Evolutionary conservation across 1,140 invertebrate species (phyloP), one percentile per base, ranked within the genome.

Genomic region (Drosophila kohkoa): DNA sequence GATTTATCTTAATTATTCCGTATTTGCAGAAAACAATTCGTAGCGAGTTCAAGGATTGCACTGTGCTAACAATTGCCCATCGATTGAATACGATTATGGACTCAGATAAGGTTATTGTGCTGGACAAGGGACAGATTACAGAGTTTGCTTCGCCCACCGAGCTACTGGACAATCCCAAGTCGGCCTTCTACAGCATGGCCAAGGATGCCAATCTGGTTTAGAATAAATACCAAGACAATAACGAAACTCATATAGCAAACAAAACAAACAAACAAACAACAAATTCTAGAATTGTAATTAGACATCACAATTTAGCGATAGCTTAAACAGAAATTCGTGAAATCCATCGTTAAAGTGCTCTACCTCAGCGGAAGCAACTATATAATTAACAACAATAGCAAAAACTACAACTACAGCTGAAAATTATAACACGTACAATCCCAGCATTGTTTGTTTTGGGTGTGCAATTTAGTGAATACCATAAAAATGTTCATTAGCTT

Each of bases 71-170:
- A 0, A 99, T 99, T 92, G 98, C 98, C 51, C 98, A 99, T 93
- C 95, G 98, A 32, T 95, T 99, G 54, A 98, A 99, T 92, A 99
- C 98, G 38, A 98, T 99, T 66, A 95, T 99, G 95, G 98, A 99
- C 93, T 97, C 96, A 10, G 96, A 96, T 77, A 96, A 97, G 91
- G 96, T 99, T 38, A 96, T 99, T 92, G 98, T 99, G 28, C 93
- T 99, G 82, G 97, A 99, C 93, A 95, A 95, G 80, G 98, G 98
- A 7, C 93, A 94, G 71, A 95, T 98, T 30, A 94, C 95, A 13
- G 97, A 98, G 93, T 98, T 96, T 92, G 97, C 97, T 82, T 94
- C 96, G 8, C 98, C 98, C 0, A 91, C 93, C 5, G 94, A 94
- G 59, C 93, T 99, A 66, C 93, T 99, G 16, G 93, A 95, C 70